phyloP scores from a whole-genome alignment of 2,113 vertebrate genomes.

The Heterotis niloticus region DNA sequence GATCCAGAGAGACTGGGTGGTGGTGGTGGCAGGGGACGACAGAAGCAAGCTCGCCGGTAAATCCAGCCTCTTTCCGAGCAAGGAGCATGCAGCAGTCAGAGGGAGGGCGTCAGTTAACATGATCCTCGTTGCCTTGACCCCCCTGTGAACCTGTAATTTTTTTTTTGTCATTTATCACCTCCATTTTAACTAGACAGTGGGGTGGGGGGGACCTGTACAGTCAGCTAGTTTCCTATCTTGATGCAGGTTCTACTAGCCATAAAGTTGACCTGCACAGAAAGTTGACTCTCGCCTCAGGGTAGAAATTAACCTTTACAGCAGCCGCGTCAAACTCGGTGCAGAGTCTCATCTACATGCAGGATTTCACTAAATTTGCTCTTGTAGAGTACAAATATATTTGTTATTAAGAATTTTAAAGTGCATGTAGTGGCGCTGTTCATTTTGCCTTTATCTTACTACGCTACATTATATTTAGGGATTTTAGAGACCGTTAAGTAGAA shows the following conservation, averaged over 20 bases:
- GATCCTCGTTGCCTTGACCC: conserved; percentile 47
- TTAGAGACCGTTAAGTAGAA: too few species aligned
- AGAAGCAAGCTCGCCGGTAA: conserved; percentile 90
- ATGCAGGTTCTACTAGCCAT: not conserved
- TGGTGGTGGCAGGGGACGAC: conserved; percentile 92
- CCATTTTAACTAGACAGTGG: conserved; percentile 26
- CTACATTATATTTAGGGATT: too few species aligned
- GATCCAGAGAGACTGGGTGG: conserved; percentile 98
- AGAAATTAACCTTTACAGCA: not conserved
- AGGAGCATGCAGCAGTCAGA: not conserved
- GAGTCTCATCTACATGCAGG: too few species aligned
- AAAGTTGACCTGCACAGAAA: not conserved
- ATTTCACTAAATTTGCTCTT: too few species aligned
- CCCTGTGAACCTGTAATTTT: conserved; percentile 27
- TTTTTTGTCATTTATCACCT: conserved; percentile 15
- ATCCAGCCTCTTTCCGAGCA: not conserved
- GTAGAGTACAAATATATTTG: too few species aligned
- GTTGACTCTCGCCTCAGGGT: not conserved
- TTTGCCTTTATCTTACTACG: too few species aligned
- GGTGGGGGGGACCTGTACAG: conserved; percentile 35
- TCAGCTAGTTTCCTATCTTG: conserved; percentile 2
- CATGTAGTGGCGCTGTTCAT: too few species aligned
- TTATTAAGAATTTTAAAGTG: too few species aligned
- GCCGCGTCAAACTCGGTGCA: too few species aligned
- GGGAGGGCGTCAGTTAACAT: conserved; percentile 17